Percentiles rank a stretch among this genome's conserved stretches.
These are phyloP conservation scores for Lasioglossum marginatum DNA, from an alignment of 2,888 invertebrate species.

Conservation along the genomic window DNA sequence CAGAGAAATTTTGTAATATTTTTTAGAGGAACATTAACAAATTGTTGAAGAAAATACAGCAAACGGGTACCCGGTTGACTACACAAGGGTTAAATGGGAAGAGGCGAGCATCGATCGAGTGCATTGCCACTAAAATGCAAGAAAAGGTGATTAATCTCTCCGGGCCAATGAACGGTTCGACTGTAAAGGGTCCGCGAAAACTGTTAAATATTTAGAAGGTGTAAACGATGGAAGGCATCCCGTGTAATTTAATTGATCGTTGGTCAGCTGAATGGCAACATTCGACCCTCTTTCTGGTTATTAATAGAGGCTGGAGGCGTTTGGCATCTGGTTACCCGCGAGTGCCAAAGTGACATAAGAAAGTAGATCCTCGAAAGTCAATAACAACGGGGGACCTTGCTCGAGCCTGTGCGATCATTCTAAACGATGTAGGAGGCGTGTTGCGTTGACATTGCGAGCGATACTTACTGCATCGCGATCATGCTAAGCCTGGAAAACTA, in stretches of 20 bases:
- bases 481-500: slow-evolving; percentile 75
- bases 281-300: slow-evolving; percentile 48
- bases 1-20: too few relatives aligned
- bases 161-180: background rate
- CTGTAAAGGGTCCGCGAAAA: background rate
- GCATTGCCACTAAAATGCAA: background rate
- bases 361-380: slow-evolving; percentile 31
- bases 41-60: too few relatives aligned
- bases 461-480: slow-evolving; percentile 80
- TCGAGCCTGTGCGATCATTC: background rate
- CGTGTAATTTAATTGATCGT: slow-evolving; percentile 40
- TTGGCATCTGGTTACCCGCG: slow-evolving; percentile 45
- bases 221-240: background rate
- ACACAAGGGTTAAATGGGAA: background rate
- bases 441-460: slow-evolving; percentile 42
- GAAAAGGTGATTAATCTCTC: background rate
- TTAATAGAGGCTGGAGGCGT: slow-evolving; percentile 54
- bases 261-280: slow-evolving; percentile 36
- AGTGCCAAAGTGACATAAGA: slow-evolving; percentile 43
- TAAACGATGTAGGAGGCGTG: background rate
- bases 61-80: too few relatives aligned
- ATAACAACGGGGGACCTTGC: slow-evolving; percentile 27
- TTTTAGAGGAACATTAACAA: too few relatives aligned
- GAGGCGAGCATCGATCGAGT: background rate
- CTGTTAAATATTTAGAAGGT: background rate